These are phyloP conservation scores for Anthopleura sola DNA, from an alignment of 64 coral and sea anemone species.

Conservation along the genomic window DNA sequence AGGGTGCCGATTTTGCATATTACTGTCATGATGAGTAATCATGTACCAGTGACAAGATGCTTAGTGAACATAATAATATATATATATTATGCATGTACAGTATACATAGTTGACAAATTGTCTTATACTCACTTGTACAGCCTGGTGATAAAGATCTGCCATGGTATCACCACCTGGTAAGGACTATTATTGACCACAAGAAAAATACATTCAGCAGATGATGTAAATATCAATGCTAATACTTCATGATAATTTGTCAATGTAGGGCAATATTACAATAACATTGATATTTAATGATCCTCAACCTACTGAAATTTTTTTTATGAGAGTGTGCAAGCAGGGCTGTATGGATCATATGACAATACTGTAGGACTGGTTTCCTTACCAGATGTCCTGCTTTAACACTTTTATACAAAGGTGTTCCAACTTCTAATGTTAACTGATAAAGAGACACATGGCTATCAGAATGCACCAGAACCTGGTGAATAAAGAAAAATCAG, in stretches of 20 bases:
- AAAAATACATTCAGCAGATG: not conserved
- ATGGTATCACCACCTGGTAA: slow-evolving; percentile 39
- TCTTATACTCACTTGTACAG: slow-evolving; percentile 48
- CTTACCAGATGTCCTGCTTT: slow-evolving; percentile 42
- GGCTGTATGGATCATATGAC: no score
- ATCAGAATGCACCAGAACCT: slow-evolving; percentile 58
- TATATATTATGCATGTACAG: no score
- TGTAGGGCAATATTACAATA: no score
- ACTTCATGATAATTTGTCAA: no score
- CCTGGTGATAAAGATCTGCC: slow-evolving; percentile 55
- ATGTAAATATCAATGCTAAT: no score
- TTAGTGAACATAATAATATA: no score
- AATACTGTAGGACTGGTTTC: not conserved
- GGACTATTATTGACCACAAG: not conserved
- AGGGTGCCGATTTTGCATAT: no score
- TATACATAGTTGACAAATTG: not conserved
- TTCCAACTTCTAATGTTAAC: slow-evolving; percentile 62
- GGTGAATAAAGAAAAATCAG: not conserved
- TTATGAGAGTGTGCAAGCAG: no score
- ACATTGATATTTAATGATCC: no score
- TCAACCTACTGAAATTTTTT: no score
- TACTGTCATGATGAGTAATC: no score
- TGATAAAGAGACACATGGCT: slow-evolving; percentile 73
- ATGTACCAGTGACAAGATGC: no score
- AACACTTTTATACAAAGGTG: slow-evolving; percentile 54